Base-by-base conservation (phyloP, 2,797 vertebrate genomes). In the Scolopax bukidnonensis region DNA sequence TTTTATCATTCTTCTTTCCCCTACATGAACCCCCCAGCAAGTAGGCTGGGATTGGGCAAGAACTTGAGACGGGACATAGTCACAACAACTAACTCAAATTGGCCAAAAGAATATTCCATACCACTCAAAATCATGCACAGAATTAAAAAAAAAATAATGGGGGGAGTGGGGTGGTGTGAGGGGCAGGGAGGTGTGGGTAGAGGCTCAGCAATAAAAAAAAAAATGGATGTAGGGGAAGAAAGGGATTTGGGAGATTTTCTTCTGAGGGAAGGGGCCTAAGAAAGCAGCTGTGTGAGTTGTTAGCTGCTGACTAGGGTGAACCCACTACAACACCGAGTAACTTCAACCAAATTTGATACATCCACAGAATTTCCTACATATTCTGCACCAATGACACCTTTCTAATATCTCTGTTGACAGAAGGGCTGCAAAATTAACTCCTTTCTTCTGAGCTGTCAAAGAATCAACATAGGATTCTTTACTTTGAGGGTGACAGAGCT, bases 181-280 rank as follows among this genome's bases (percentile, higher is more conserved):
- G 40, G 41, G 41, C 41, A 41, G 43, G 43, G 9, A 16, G 43
- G 43, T 9, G 43, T 5, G 43, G 43, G 53, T 54, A 57, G n/a
- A 33, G n/a, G 2, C 8, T 57, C 18, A 87, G 28, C 8, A 64
- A 48, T n/a, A 43, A n/a, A 69, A 91, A 70, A 28, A 48, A 15
- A 51, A 48, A 48, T 23, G 9, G 2, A 2, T 5, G 5, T 23
- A 53, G 19, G 10, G 11, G 11, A 64, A 69, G 14, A 32, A 67
- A 30, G 3, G 9, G 4, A 1, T 25, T 40, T 8, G 6, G 14
- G 5, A 7, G 1, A 0, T 38, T 67, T 19, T 40, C 48, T 82
- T 87, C n/a, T 61, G n/a, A 53, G 64, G 17, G 4, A 16, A 47
- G 9, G 12, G 16, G 7, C 61, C 8, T 11, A 9, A 40, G 5